Evolutionary conservation across 2,113 vertebrate genomes (phyloP), one percentile per base, ranked within the genome.

Genomic region (Nothoprocta perdicaria): DNA sequence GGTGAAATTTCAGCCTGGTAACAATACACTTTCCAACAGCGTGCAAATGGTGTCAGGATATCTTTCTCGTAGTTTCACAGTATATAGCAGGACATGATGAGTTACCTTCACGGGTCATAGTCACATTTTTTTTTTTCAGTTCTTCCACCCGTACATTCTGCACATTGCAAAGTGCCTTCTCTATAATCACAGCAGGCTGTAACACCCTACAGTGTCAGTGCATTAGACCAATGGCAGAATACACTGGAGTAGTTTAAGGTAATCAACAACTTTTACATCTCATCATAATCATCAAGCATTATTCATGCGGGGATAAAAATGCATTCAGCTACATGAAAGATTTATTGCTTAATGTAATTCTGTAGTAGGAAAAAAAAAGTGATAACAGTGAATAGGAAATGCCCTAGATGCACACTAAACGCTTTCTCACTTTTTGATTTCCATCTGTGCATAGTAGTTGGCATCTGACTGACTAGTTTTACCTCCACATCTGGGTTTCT

Each of bases 221-320:
- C 17, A 17, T 3, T 71, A 46, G 8, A 9, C 9, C 0, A 0
- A 15, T 38, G 24, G 60, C 11, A 80, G 29, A 65, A 65, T 61
- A 13, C 1, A 10, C 24, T 84, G 23, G 14, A 60, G 13, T 45
- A 18, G 6, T 15, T 78, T 84, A 62, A 53, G 17, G 66, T 81
- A 71, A 75, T 50, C 33, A 86, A 18, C 15, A 74, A 7, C 24
- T 92, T 92, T 78, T 38, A 71, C 71, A 60, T 84, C 5, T 71
- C 43, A 6, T 14, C 43, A 6, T 14, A 52, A 2, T 26, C 53
- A 31, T 41, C 14, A 81, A 63, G 55, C 71, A 50, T 60, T 86
- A 14, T 18, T 87, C 7, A 67, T 18, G 17, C 6, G 43, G 24
- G 31, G 26, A 16, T 35, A 46, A 33, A 75, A 45, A 1, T 5